Conservation (phyloP, 2,113 vertebrate genomes). For the Pterocles burchelli region DNA sequence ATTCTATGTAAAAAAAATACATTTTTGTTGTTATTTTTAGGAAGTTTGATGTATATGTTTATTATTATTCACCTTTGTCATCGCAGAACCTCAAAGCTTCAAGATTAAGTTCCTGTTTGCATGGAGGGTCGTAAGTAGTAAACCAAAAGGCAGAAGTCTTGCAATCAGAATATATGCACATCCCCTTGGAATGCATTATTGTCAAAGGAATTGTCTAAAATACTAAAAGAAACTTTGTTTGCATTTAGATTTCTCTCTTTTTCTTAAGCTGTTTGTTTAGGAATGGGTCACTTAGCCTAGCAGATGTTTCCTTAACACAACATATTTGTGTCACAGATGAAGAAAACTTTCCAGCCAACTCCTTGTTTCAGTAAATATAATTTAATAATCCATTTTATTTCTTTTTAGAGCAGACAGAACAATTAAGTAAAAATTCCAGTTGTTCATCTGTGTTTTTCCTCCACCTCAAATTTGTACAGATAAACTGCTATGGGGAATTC, state of each 20-base stretch:
- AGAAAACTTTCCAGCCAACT: not conserved
- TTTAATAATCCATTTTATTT: not conserved
- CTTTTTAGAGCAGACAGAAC: not conserved
- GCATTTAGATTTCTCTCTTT: not conserved
- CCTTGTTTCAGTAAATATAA: not conserved
- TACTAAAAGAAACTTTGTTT: not conserved
- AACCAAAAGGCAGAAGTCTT: not conserved
- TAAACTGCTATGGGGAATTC: not conserved
- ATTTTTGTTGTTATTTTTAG: not conserved
- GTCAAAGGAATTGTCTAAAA: not conserved
- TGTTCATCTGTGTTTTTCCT: not conserved
- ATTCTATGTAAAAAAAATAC: not conserved
- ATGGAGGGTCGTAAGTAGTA: not conserved
- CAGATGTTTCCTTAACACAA: slow-evolving; percentile 21
- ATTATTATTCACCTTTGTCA: not conserved
- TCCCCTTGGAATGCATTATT: not conserved
- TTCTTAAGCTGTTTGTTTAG: slow-evolving; percentile 4
- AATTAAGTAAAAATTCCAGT: not conserved
- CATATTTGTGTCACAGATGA: not conserved
- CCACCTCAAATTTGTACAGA: not conserved
- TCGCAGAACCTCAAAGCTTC: not conserved
- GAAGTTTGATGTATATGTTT: not conserved
- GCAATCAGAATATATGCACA: not conserved
- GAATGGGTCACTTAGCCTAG: slow-evolving; percentile 16
- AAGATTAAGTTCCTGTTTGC: not conserved